These are phyloP conservation scores for Drosophila monieri DNA, from an alignment of 2,888 invertebrate species.

Conservation along the genomic window DNA sequence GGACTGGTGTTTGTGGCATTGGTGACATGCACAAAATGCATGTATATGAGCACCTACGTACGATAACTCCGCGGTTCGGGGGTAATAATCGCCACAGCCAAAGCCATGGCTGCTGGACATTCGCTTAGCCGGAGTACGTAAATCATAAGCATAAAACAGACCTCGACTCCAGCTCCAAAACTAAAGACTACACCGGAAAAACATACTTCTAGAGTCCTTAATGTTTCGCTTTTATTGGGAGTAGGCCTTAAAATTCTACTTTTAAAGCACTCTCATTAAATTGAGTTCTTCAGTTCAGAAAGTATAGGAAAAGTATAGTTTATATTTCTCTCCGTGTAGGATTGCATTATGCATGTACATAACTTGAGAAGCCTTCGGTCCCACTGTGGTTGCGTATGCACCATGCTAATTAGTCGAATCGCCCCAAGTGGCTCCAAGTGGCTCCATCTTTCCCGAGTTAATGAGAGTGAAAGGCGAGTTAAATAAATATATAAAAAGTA, in stretches of 20 bases:
- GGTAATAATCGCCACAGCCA: slow-evolving; percentile 62
- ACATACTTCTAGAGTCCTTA: background rate
- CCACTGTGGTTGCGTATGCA: slow-evolving; percentile 54
- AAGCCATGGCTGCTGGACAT: slow-evolving; percentile 48
- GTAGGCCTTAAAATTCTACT: no score
- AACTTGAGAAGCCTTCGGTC: slow-evolving; percentile 51
- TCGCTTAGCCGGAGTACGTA: slow-evolving; percentile 59
- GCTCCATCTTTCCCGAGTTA: slow-evolving; percentile 44
- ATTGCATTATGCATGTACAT: slow-evolving; percentile 72
- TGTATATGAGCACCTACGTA: slow-evolving; percentile 75
- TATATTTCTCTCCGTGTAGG: slow-evolving; percentile 22
- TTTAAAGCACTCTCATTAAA: no score
- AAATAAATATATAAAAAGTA: slow-evolving; percentile 16
- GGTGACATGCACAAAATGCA: slow-evolving; percentile 79
- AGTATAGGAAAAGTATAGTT: background rate
- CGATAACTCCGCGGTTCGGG: slow-evolving; percentile 62
- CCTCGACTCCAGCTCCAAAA: slow-evolving; percentile 24
- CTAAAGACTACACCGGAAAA: slow-evolving; percentile 6
- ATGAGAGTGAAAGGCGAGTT: slow-evolving; percentile 71
- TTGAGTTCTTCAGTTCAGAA: no score
- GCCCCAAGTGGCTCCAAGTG: slow-evolving; percentile 45
- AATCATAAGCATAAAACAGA: slow-evolving; percentile 66
- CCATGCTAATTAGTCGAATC: slow-evolving; percentile 65
- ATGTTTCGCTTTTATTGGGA: no score
- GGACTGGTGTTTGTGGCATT: slow-evolving; percentile 51